phyloP scores from a whole-genome alignment of 1,140 invertebrate genomes.

The Apis dorsata region DNA sequence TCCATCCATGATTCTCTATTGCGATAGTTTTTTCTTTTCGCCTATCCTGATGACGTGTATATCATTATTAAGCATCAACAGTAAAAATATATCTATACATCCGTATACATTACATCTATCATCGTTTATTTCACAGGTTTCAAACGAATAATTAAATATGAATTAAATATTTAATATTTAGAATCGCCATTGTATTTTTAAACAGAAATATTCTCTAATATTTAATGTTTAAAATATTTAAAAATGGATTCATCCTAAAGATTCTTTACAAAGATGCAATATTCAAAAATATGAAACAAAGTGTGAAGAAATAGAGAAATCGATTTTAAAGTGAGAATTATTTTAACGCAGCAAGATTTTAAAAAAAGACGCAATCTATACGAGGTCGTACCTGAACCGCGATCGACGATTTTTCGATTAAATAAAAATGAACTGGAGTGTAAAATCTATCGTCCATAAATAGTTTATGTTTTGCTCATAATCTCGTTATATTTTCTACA shows the following conservation, averaged over 20 bases:
- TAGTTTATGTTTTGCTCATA: not conserved
- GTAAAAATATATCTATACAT: constrained; percentile 11
- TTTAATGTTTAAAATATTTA: not conserved
- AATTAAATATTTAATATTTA: not conserved
- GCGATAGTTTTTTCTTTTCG: constrained; percentile 4
- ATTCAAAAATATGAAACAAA: not conserved
- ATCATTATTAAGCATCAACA: constrained; percentile 16
- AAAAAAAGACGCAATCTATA: not conserved
- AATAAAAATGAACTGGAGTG: not conserved
- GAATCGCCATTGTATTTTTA: not conserved
- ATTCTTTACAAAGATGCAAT: not conserved
- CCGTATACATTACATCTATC: not conserved
- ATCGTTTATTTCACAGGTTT: not conserved
- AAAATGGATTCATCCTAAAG: not conserved
- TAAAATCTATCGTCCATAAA: not conserved
- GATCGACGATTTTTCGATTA: not conserved
- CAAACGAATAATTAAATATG: not conserved
- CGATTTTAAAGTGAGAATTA: not conserved
- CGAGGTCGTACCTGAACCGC: not conserved
- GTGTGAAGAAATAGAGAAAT: not conserved
- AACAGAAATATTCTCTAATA: not conserved
- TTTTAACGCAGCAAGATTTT: not conserved
- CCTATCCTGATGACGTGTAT: constrained; percentile 14
- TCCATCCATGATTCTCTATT: not conserved
- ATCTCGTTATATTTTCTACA: constrained; percentile 1